These are phyloP conservation scores for Pitangus sulphuratus DNA, from an alignment of 2,797 vertebrate species.

Conservation along the genomic window DNA sequence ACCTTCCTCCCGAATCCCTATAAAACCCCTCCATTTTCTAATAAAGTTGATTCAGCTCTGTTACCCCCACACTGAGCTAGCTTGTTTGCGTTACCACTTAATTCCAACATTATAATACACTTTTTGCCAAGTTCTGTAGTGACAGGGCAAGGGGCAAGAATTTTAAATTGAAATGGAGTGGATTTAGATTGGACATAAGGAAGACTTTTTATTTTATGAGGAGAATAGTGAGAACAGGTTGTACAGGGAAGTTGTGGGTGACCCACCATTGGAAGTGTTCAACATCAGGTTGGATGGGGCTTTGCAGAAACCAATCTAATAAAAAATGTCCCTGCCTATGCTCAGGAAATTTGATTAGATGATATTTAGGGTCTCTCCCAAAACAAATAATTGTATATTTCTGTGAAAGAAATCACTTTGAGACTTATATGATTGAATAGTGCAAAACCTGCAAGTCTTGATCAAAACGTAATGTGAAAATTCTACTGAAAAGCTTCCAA, in stretches of 20 bases:
- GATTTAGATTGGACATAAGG: neutral
- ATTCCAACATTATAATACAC: neutral
- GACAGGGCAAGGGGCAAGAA: neutral
- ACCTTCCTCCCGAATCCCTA: no score
- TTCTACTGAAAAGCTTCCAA: neutral
- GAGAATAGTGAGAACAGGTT: neutral
- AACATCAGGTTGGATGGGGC: neutral
- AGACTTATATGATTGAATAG: neutral
- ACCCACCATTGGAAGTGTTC: neutral
- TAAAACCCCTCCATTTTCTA: no score
- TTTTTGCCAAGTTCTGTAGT: neutral
- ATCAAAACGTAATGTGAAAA: neutral
- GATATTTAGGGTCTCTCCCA: neutral
- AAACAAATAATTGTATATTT: neutral
- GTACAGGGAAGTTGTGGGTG: neutral
- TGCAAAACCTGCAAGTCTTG: neutral
- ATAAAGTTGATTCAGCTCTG: no score
- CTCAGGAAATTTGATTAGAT: fast-evolving
- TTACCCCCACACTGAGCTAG: no score
- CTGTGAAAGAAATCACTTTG: neutral
- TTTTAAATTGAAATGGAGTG: neutral
- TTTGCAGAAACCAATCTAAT: neutral
- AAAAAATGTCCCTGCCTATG: neutral
- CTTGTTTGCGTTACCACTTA: no score
- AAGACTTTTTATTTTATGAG: neutral